phyloP scores from a whole-genome alignment of 2,113 vertebrate genomes.

The Boulengeromyrus knoepffleri region DNA sequence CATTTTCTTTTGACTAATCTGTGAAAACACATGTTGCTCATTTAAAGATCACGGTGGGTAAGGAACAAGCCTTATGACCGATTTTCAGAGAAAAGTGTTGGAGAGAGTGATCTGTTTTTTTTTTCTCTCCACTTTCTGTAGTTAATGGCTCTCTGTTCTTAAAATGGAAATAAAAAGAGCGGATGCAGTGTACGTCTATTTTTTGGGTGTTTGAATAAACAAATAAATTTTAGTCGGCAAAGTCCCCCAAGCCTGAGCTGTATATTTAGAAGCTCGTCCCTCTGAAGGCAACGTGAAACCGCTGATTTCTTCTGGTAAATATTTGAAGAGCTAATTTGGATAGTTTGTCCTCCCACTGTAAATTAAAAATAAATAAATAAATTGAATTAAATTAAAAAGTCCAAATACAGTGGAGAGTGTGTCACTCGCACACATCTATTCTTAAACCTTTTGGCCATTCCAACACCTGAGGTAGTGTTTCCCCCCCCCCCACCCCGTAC shows the following conservation, averaged over 20 bases:
- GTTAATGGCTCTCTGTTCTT: slow-evolving; percentile 39
- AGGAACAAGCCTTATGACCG: neutral
- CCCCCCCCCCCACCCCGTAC: neutral
- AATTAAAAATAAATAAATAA: slow-evolving; percentile 24
- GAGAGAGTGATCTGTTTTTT: slow-evolving; percentile 37
- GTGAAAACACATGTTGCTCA: neutral
- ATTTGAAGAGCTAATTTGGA: slow-evolving; percentile 67
- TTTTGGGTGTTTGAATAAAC: slow-evolving; percentile 54
- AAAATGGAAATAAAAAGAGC: slow-evolving; percentile 45
- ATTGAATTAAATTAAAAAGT: slow-evolving; percentile 10
- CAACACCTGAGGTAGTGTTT: neutral
- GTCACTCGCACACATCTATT: slow-evolving; percentile 9
- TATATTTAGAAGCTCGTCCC: slow-evolving; percentile 51
- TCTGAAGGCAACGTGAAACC: slow-evolving; percentile 52
- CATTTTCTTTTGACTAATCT: neutral
- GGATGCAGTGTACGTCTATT: slow-evolving; percentile 45
- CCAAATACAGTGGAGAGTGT: slow-evolving; percentile 18
- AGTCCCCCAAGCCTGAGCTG: slow-evolving; percentile 49
- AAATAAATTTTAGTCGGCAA: slow-evolving; percentile 57
- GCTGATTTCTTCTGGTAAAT: slow-evolving; percentile 57
- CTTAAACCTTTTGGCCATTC: neutral
- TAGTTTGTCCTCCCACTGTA: slow-evolving; percentile 43
- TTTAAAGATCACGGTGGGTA: neutral
- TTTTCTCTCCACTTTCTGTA: slow-evolving; percentile 47
- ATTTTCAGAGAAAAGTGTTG: neutral